Evolutionary conservation across 1,140 invertebrate genomes (phyloP).

Genomic region (Goniozus legneri): DNA sequence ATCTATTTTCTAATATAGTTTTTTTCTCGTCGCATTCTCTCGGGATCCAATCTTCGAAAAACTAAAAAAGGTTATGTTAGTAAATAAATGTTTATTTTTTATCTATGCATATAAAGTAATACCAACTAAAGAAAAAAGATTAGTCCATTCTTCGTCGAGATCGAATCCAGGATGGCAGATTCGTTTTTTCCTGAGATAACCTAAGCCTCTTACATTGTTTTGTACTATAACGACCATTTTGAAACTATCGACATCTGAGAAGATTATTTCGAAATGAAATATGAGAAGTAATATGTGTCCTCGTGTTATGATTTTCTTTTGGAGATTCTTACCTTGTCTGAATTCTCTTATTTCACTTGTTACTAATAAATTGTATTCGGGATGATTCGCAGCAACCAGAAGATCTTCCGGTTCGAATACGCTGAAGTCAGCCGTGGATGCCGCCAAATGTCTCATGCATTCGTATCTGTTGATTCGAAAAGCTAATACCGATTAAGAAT

Average conservation of each 20-base stretch:
- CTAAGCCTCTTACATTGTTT: slow-evolving; percentile 57
- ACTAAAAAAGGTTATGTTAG: slow-evolving; percentile 50
- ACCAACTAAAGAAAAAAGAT: slow-evolving; percentile 64
- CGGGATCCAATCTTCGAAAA: slow-evolving; percentile 68
- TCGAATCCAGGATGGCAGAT: slow-evolving; percentile 75
- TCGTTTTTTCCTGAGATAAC: slow-evolving; percentile 63
- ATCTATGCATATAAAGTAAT: neutral
- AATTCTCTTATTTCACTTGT: slow-evolving; percentile 64
- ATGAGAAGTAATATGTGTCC: neutral
- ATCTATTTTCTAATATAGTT: slow-evolving; percentile 68
- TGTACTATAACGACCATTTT: slow-evolving; percentile 70
- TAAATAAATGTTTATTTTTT: neutral
- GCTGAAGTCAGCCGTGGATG: slow-evolving; percentile 75
- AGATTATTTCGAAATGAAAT: slow-evolving; percentile 3
- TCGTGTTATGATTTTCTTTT: neutral
- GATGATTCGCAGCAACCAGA: slow-evolving; percentile 64
- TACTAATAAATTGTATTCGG: slow-evolving; percentile 62
- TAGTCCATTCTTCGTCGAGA: slow-evolving; percentile 63
- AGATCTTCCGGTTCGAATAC: slow-evolving; percentile 80
- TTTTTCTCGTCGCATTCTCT: slow-evolving; percentile 62
- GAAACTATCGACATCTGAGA: slow-evolving; percentile 45
- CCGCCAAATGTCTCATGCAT: slow-evolving; percentile 71
- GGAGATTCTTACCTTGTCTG: slow-evolving; percentile 42
- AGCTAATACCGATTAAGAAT: neutral
- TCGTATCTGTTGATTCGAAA: slow-evolving; percentile 58